Evolutionary conservation across 2,113 vertebrate species (phyloP), one percentile per base, ranked within the genome.

Genomic region (Lepisosteus oculatus): DNA sequence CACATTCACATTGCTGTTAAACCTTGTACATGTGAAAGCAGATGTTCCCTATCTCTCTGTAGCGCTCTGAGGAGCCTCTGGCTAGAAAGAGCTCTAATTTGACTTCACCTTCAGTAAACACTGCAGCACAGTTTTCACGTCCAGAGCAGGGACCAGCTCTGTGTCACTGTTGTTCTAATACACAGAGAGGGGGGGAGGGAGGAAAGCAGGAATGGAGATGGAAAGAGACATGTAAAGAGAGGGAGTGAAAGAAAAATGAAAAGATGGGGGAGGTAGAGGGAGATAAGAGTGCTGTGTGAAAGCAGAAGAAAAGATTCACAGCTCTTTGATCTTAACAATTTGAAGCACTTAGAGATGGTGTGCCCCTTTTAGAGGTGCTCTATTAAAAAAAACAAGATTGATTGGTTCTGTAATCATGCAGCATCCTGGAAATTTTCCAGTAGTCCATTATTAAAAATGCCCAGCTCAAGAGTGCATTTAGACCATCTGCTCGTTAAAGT

Each of bases 41-140:
- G 73, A 84, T 67, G 43, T 74, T 72, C 66, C 54, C 66, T 6
- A 43, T 70, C 42, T 75, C 71, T 75, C 73, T 68, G 57, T 59
- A 8, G 72, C 62, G 41, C 14, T 42, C 51, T 62, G 42, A 45
- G 43, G 73, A 73, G 67, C 80, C 76, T 77, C 73, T 72, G 76
- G 71, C 78, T 73, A 75, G 78, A 76, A 78, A 85, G 79, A 79
- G 74, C 77, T 84, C 77, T 70, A 80, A 55, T 81, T 79, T 80
- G 68, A 78, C 72, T 81, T 78, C 79, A 51, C 69, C 77, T 54
- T 4, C 3, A 63, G 76, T 73, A 68, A 83, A 51, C 65, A 3
- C 80, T 85, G 63, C 5, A 76, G 77, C 68, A 64, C 47, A 5
- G 9, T 51, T 51, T 51, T 51, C 47, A 51, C 29, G 47, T 51